phyloP scores from a whole-genome alignment of 2,797 vertebrate species.

The Falco cherrug region DNA sequence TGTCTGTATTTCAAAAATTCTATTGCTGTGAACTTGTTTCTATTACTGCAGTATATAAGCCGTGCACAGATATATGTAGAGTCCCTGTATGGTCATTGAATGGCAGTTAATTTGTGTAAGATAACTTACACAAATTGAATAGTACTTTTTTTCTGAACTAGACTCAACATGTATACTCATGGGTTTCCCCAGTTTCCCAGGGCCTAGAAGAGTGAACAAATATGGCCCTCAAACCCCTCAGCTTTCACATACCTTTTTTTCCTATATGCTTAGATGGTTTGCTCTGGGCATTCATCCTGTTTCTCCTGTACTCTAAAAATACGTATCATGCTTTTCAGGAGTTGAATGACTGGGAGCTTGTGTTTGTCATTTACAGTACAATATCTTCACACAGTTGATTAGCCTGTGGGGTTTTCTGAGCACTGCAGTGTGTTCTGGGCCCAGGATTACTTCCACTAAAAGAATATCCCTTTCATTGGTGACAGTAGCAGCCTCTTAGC shows the following conservation, averaged over 20 bases:
- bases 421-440: not conserved
- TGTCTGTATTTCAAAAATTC: not conserved
- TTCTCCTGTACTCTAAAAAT: not conserved
- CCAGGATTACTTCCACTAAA: not conserved
- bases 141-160: not conserved
- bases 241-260: not conserved
- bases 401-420: not conserved
- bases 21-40: not conserved
- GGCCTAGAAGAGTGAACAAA: not conserved
- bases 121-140: not conserved
- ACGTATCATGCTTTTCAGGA: not conserved
- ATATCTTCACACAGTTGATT: not conserved
- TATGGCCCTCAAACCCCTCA: not conserved
- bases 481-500: conserved; percentile 41
- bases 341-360: not conserved
- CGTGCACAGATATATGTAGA: not conserved
- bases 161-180: not conserved
- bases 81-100: not conserved
- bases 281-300: not conserved
- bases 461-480: not conserved
- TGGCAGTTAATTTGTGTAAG: not conserved
- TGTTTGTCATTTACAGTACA: not conserved
- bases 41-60: not conserved
- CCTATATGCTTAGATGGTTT: not conserved
- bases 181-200: not conserved